phyloP scores from a whole-genome alignment of 1,140 invertebrate genomes.

The Campoletis sonorensis region DNA sequence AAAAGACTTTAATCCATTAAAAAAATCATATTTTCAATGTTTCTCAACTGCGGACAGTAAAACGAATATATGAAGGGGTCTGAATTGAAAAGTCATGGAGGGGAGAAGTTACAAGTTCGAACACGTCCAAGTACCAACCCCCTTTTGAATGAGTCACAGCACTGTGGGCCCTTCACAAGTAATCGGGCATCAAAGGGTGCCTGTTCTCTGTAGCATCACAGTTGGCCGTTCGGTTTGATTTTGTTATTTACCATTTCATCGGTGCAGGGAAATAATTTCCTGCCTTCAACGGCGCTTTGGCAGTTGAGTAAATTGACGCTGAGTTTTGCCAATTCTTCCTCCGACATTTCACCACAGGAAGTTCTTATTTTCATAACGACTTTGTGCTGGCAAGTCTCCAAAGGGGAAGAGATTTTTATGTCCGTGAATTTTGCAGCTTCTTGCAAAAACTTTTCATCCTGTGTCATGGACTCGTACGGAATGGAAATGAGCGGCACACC shows the following conservation, averaged over 20 bases:
- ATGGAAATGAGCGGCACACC: conserved; percentile 70
- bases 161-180: background rate
- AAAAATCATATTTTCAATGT: conserved; percentile 38
- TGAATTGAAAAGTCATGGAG: background rate
- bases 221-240: conserved; percentile 26
- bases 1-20: background rate
- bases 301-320: conserved; percentile 84
- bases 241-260: conserved; percentile 79
- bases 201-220: no score
- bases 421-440: conserved; percentile 80
- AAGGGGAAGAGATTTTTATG: conserved; percentile 77
- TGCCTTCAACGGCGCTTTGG: conserved; percentile 81
- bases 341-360: conserved; percentile 79
- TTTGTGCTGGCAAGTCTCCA: conserved; percentile 83
- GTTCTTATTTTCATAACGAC: conserved; percentile 79
- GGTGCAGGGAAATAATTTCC: conserved; percentile 80
- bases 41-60: conserved; percentile 3
- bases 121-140: conserved; percentile 58
- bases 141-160: conserved; percentile 21
- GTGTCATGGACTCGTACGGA: conserved; percentile 80
- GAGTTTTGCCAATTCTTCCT: conserved; percentile 83
- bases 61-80: conserved; percentile 40
- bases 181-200: conserved; percentile 52
- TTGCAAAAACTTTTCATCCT: conserved; percentile 82
- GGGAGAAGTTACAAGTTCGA: conserved; percentile 63